These are phyloP conservation scores for Struthidea cinerea DNA, from an alignment of 2,113 vertebrate genomes.

Conservation along the genomic window DNA sequence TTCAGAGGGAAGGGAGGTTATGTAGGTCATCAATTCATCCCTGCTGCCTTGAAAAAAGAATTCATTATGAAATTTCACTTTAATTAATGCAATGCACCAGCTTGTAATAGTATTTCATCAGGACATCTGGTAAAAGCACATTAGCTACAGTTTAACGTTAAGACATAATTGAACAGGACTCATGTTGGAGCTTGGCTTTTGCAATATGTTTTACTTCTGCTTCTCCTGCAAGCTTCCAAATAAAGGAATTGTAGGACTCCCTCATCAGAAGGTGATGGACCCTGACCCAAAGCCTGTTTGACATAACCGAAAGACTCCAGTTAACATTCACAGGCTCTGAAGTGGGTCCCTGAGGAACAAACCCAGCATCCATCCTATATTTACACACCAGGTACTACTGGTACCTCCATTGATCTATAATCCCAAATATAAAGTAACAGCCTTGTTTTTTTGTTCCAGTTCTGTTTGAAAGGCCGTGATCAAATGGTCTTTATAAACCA, in stretches of 20 bases:
- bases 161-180: slow-evolving; percentile 13
- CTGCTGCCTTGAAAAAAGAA: slow-evolving; percentile 37
- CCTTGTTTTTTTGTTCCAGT: background rate
- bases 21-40: slow-evolving; percentile 17
- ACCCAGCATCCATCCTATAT: background rate
- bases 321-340: background rate
- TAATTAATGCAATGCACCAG: slow-evolving; percentile 30
- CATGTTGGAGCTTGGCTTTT: slow-evolving; percentile 8
- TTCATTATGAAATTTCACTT: slow-evolving; percentile 51
- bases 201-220: background rate
- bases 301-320: background rate
- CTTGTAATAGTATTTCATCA: slow-evolving; percentile 42
- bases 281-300: background rate
- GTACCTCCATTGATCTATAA: background rate
- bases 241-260: background rate
- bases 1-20: background rate
- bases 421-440: background rate
- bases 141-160: slow-evolving; percentile 20
- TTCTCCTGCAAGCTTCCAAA: background rate
- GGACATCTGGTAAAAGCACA: slow-evolving; percentile 52
- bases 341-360: background rate
- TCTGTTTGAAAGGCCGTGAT: background rate
- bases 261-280: background rate
- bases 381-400: background rate
- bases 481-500: background rate